Percentiles rank a stretch among this genome's conserved stretches.
Evolutionary conservation across 2,888 invertebrate species (phyloP).

Genomic region (Proisotoma minuta): DNA sequence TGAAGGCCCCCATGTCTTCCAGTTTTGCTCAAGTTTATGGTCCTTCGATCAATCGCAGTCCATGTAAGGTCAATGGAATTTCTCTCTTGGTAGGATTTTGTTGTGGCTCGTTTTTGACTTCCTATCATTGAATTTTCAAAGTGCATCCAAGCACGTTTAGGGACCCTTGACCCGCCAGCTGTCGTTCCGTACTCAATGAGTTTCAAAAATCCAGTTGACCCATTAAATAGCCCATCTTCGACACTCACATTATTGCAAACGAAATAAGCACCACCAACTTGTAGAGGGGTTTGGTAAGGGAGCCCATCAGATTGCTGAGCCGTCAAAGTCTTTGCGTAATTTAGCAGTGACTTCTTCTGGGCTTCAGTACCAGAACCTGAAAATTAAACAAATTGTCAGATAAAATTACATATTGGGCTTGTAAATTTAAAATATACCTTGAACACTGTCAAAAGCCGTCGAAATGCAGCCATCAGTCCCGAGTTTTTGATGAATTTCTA

Average conservation of each 20-base stretch:
- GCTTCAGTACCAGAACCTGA: slow-evolving; percentile 8
- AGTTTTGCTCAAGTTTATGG: background rate
- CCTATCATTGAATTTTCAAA: slow-evolving; percentile 28
- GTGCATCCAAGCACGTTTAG: slow-evolving; percentile 16
- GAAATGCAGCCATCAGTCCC: slow-evolving; percentile 1
- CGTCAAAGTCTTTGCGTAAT: slow-evolving; percentile 11
- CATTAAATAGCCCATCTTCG: slow-evolving; percentile 38
- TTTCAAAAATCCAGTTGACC: slow-evolving; percentile 30
- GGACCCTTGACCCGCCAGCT: background rate
- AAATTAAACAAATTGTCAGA: background rate
- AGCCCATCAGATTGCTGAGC: slow-evolving; percentile 38
- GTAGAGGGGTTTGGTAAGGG: slow-evolving; percentile 34
- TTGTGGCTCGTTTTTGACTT: background rate
- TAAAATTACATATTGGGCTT: background rate
- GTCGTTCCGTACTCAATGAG: slow-evolving; percentile 16
- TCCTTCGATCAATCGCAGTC: slow-evolving; percentile 6
- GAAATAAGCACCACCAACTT: slow-evolving; percentile 39
- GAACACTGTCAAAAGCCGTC: slow-evolving; percentile 2
- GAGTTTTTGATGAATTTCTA: slow-evolving; percentile 3
- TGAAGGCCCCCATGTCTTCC: slow-evolving; percentile 5
- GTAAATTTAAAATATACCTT: slow-evolving; percentile 12
- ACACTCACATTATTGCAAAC: slow-evolving; percentile 35
- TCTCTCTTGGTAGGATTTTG: background rate
- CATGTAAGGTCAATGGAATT: background rate
- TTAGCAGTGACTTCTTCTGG: slow-evolving; percentile 2